Base-by-base conservation (phyloP, 2,888 invertebrate species). In the Clistopyga incitator region DNA sequence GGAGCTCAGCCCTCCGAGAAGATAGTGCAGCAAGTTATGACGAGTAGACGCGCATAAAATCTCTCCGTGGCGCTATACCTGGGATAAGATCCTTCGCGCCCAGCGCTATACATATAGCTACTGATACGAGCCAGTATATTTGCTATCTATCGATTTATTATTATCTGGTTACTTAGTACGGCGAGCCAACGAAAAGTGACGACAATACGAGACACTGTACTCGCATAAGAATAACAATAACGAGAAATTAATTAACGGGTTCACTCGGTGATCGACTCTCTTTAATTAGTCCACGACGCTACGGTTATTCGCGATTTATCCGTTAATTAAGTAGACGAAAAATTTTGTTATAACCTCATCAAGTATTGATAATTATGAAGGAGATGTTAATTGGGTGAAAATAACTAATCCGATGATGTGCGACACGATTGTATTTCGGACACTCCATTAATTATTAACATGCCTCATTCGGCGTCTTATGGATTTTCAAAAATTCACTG, bases 41-140 rank as follows among this genome's bases (percentile, higher is more conserved):
- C 84, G 84, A 85, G 86, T 78, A 84, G 79, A 86, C 84, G 85
- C 76, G 79, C 84, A 83, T 85, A 84, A 86, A 86, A 85, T 86
- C 81, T 86, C 81, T 75, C 65, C 71, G 75, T 78, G 74, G 77
- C 80, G 77, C 80, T 78, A 42, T 47, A 70, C 76, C 56, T 70
- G 54, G 71, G 80, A 76, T 83, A 77, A 80, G 72, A 77, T 83
- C 72, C 77, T 77, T 25, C 61, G 61, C 20, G 56, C 54, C 34
- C 54, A 45, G 29, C 45, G n/a, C n/a, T 70, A 54, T 67, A 67
- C 13, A n/a, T 65, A 65, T 47, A 18, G 15, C 15, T 20, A 20
- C 25, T 15, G n/a, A 45, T 54, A 23, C 13, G 20, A 23, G 20
- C 42, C 59, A 18, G 54, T 68, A 47, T 78, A 78, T 54, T 54